Conservation (phyloP, 2,888 invertebrate genomes). For the Hartigia nigra region DNA sequence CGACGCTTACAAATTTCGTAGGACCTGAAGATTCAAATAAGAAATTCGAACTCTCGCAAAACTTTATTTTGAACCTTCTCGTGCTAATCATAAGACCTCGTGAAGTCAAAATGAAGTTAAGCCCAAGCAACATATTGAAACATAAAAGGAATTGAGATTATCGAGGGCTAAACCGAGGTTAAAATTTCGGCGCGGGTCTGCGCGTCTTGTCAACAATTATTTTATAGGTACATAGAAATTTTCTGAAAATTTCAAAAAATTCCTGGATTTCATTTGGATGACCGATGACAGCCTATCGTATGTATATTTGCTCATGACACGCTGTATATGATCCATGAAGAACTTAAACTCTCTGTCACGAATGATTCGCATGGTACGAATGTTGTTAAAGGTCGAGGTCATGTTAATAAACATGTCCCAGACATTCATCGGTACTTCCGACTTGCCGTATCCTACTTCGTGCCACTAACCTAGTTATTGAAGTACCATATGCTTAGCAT, state of each 20-base stretch:
- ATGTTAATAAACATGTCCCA: not conserved
- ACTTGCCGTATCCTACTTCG: not conserved
- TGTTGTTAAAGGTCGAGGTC: not conserved
- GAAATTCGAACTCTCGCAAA: no score
- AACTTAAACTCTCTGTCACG: not conserved
- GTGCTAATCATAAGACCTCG: no score
- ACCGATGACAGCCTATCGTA: not conserved
- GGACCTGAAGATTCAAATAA: no score
- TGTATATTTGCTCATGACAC: not conserved
- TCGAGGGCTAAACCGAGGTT: no score
- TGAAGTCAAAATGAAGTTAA: no score
- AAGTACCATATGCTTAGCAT: not conserved
- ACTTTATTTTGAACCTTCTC: no score
- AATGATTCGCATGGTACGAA: not conserved
- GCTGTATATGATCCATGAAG: not conserved
- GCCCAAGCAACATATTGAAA: no score
- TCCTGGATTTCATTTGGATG: not conserved
- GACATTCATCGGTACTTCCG: not conserved
- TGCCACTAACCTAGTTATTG: slow-evolving; percentile 6
- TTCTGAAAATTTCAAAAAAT: not conserved
- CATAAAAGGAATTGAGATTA: no score
- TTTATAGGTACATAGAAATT: not conserved
- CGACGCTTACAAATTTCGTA: no score
- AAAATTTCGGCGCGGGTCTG: no score
- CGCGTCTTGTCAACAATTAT: not conserved